Evolutionary conservation across 2,888 invertebrate species (phyloP), one percentile per base, ranked within the genome.

Genomic region (Andrena praecox): DNA sequence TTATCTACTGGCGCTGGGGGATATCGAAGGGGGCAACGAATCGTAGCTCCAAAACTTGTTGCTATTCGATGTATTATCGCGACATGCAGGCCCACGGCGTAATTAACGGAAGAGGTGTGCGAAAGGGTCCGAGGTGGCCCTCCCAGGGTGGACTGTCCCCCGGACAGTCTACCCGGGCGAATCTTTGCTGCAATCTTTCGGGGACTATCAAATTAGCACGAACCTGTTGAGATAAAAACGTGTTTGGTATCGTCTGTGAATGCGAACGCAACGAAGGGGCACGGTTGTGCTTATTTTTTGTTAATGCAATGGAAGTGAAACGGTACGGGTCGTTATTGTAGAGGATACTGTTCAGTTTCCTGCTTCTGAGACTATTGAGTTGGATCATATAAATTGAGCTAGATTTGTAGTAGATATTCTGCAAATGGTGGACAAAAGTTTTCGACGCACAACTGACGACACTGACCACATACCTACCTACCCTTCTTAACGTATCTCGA

Each of bases 81-180:
- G 70, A 54, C 76, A 52, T 54, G 35, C 24, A 29, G 50, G 67
- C n/a, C 20, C 62, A 60, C 42, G 31, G 68, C 66, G 82, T 82
- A 87, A 88, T 88, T 85, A 88, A 88, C 87, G 86, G 72, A 86
- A 76, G 79, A 79, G 71, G 73, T 63, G 79, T 72, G 80, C 73
- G 69, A 84, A 80, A 74, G 59, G 71, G 60, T 27, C 42, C 54
- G 10, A 33, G 35, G 69, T 56, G 67, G 82, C 78, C 82, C 84
- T 82, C 78, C 84, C 77, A 70, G 64, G 66, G 67, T 29, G 69
- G 31, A 48, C 24, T 16, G 60, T 8, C 20, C 31, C n/a, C 7
- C 10, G 62, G 42, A 12, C 42, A 42, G 42, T 42, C 42, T 42
- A 42, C 7, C 20, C 16, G 16, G 42, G 27, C 50, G 63, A 73